These are phyloP conservation scores for Crenuchus spilurus DNA, from an alignment of 2,797 vertebrate genomes.

Conservation along the genomic window DNA sequence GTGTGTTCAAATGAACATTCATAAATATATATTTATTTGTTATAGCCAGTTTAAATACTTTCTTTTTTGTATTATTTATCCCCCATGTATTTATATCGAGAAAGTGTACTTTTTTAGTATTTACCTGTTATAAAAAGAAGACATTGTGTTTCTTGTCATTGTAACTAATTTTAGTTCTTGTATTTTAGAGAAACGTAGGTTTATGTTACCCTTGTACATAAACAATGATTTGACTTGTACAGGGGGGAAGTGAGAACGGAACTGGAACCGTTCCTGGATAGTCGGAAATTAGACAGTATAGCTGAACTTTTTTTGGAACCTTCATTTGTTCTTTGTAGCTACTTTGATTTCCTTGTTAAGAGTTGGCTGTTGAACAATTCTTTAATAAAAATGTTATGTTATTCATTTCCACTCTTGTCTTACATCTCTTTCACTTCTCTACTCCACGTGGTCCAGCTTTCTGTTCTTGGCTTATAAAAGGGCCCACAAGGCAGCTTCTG, in stretches of 20 bases:
- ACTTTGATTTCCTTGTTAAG: slow-evolving; percentile 89
- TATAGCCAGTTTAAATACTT: slow-evolving; percentile 96
- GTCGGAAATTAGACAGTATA: slow-evolving; percentile 90
- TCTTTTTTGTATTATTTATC: slow-evolving; percentile 96
- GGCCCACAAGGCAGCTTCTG: slow-evolving; percentile 39
- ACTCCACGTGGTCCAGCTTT: slow-evolving; percentile 46
- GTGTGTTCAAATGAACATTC: slow-evolving; percentile 97
- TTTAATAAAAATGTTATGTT: slow-evolving; percentile 98
- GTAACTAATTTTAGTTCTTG: slow-evolving; percentile 95
- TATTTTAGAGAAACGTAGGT: slow-evolving; percentile 96
- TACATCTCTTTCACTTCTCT: slow-evolving; percentile 47
- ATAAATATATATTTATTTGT: slow-evolving; percentile 99
- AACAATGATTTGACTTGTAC: slow-evolving; percentile 93
- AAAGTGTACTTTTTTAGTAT: slow-evolving; percentile 97
- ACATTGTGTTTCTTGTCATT: slow-evolving; percentile 93
- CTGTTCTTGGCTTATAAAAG: slow-evolving; percentile 48
- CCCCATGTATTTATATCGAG: slow-evolving; percentile 97
- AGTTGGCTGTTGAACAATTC: slow-evolving; percentile 95
- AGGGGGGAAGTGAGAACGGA: slow-evolving; percentile 86
- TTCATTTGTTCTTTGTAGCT: slow-evolving; percentile 94
- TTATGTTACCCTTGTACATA: slow-evolving; percentile 94
- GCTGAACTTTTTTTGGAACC: slow-evolving; percentile 76
- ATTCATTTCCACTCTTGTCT: slow-evolving; percentile 82
- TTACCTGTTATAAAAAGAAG: slow-evolving; percentile 90
- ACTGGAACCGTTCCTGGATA: slow-evolving; percentile 85